These are phyloP conservation scores for Menura novaehollandiae DNA, from an alignment of 2,113 vertebrate species.

Conservation along the genomic window DNA sequence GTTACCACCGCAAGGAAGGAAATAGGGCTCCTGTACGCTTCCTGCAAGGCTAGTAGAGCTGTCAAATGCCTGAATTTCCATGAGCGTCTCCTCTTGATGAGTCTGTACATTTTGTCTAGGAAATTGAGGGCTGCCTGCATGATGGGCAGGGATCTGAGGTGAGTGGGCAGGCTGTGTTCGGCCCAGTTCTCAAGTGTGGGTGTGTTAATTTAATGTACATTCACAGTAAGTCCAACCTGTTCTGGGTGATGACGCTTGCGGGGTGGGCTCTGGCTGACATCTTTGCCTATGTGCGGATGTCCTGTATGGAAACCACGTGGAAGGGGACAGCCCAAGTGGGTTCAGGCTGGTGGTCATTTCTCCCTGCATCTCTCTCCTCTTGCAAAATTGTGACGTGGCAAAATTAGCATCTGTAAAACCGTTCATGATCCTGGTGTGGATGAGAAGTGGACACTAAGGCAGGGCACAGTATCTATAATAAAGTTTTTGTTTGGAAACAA, in stretches of 20 bases:
- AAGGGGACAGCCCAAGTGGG: neutral
- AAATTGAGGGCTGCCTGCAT: fast-evolving
- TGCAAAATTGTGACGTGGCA: neutral
- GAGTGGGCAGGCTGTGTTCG: neutral
- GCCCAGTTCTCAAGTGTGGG: neutral
- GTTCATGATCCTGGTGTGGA: neutral
- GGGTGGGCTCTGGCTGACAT: neutral
- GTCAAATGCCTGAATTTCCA: neutral
- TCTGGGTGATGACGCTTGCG: fast-evolving
- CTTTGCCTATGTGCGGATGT: neutral
- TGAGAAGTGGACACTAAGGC: neutral
- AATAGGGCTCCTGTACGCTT: neutral
- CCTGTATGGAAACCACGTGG: neutral
- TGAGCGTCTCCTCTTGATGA: neutral
- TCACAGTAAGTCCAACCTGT: fast-evolving
- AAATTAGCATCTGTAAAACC: neutral
- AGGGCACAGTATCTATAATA: neutral
- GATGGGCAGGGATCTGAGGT: neutral
- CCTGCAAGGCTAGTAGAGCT: neutral
- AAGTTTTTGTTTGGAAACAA: neutral
- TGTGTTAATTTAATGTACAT: fast-evolving
- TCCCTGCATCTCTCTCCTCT: neutral
- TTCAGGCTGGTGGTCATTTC: neutral
- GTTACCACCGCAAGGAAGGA: neutral
- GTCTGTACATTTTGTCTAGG: neutral